These are phyloP conservation scores for Choloepus didactylus DNA, from an alignment of 2,797 vertebrate genomes.

Conservation along the genomic window DNA sequence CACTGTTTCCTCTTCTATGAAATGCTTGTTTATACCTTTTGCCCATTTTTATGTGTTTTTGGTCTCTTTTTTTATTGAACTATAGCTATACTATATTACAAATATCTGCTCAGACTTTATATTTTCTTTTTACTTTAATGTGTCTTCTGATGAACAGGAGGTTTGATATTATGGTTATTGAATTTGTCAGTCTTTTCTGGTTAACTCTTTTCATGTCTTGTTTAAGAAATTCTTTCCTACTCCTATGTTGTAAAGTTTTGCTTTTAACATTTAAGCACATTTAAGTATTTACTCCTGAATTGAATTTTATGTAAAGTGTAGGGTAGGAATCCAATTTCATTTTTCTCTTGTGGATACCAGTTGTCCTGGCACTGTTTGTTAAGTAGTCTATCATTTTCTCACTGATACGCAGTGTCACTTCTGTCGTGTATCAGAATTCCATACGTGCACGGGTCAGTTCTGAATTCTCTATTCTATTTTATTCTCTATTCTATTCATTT, in stretches of 20 bases:
- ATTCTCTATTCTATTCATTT: neutral
- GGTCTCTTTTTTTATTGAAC: neutral
- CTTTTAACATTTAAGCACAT: constrained; percentile 33
- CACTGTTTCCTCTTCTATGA: neutral
- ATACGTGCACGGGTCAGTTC: neutral
- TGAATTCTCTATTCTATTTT: constrained; percentile 24
- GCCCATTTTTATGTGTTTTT: neutral
- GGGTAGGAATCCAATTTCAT: neutral
- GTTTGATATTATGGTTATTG: constrained; percentile 15
- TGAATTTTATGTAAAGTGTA: neutral
- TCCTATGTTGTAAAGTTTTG: constrained; percentile 46
- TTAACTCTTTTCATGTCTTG: constrained; percentile 12
- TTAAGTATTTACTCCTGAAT: constrained; percentile 28
- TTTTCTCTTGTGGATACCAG: neutral
- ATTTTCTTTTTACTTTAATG: neutral
- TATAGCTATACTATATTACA: constrained; percentile 18
- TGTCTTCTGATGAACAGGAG: constrained; percentile 20
- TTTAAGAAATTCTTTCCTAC: constrained; percentile 41
- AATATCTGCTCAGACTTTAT: neutral
- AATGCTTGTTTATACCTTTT: neutral
- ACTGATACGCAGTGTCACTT: neutral
- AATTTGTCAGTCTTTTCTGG: neutral
- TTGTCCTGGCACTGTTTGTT: neutral
- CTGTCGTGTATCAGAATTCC: neutral
- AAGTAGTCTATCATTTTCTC: neutral